Evolutionary conservation across 2,888 invertebrate genomes (phyloP).

Genomic region (Ormyrus thymus): DNA sequence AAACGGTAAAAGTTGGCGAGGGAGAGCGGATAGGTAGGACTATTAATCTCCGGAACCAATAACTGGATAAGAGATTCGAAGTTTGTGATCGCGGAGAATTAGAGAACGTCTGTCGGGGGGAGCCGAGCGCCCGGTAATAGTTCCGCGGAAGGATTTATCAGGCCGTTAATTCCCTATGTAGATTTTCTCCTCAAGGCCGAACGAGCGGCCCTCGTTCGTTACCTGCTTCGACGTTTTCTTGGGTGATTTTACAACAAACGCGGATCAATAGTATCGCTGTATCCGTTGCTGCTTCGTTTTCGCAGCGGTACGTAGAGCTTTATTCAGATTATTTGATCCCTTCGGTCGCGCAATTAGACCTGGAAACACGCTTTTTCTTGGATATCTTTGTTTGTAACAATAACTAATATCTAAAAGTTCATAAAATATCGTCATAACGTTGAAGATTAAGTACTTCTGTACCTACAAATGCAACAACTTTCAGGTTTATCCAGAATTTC

Average conservation of each 20-base stretch:
- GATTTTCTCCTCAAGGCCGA: conserved; percentile 17
- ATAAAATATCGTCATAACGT: no score
- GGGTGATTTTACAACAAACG: conserved; percentile 4
- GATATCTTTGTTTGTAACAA: no score
- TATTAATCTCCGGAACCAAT: conserved; percentile 53
- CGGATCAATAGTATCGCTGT: no score
- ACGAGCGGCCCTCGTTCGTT: neutral
- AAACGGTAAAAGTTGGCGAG: neutral
- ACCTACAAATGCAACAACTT: no score
- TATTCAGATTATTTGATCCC: no score
- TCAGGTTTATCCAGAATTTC: no score
- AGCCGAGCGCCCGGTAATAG: conserved; percentile 21
- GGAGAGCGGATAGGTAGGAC: neutral
- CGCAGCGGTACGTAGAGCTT: no score
- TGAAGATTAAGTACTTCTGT: no score
- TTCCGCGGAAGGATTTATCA: conserved; percentile 44
- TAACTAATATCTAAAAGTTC: no score
- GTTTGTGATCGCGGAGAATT: conserved; percentile 54
- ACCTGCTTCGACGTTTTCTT: neutral
- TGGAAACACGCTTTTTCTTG: no score
- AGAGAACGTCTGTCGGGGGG: conserved; percentile 44
- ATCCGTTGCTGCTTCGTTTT: no score
- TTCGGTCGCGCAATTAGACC: no score
- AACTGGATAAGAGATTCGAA: conserved; percentile 54
- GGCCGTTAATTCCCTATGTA: conserved; percentile 46